A percentile compares a stretch with the other conserved stretches of the same genome.
Conservation (phyloP, 1,140 invertebrate genomes). For the Leptinotarsa undecemlineata region DNA sequence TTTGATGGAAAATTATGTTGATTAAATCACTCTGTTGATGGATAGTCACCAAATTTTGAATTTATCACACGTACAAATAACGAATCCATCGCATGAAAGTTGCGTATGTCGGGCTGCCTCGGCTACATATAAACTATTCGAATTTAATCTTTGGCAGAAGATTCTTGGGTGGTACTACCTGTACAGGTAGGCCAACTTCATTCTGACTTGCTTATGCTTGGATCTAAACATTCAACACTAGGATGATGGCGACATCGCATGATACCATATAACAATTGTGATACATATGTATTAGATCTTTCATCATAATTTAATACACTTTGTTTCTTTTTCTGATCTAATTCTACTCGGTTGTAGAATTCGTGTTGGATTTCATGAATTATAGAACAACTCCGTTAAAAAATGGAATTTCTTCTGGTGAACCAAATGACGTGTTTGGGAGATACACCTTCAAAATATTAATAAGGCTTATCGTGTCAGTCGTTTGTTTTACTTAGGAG, state of each 20-base stretch:
- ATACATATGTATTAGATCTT: slow-evolving; percentile 27
- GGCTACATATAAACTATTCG: neutral
- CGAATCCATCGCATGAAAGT: neutral
- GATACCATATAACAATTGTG: slow-evolving; percentile 21
- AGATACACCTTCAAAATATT: slow-evolving; percentile 10
- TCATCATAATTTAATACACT: slow-evolving; percentile 21
- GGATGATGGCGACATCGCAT: slow-evolving; percentile 13
- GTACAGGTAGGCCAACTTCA: slow-evolving; percentile 9
- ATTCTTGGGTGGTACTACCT: slow-evolving; percentile 9
- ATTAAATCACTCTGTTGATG: too few relatives aligned
- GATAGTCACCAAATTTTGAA: neutral
- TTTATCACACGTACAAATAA: neutral
- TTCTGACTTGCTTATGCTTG: slow-evolving; percentile 3
- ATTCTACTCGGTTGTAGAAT: slow-evolving; percentile 21
- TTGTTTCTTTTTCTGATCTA: slow-evolving; percentile 25
- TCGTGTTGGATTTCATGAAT: slow-evolving; percentile 24
- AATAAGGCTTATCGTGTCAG: neutral
- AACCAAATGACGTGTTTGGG: slow-evolving; percentile 21
- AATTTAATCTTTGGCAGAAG: neutral
- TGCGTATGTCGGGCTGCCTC: too few relatives aligned
- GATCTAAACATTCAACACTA: neutral
- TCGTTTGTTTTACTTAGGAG: neutral
- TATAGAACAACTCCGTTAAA: slow-evolving; percentile 14
- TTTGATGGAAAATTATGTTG: too few relatives aligned
- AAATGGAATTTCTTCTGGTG: slow-evolving; percentile 13